Base-by-base conservation (phyloP, 2,113 vertebrate genomes). In the Misgurnus anguillicaudatus region DNA sequence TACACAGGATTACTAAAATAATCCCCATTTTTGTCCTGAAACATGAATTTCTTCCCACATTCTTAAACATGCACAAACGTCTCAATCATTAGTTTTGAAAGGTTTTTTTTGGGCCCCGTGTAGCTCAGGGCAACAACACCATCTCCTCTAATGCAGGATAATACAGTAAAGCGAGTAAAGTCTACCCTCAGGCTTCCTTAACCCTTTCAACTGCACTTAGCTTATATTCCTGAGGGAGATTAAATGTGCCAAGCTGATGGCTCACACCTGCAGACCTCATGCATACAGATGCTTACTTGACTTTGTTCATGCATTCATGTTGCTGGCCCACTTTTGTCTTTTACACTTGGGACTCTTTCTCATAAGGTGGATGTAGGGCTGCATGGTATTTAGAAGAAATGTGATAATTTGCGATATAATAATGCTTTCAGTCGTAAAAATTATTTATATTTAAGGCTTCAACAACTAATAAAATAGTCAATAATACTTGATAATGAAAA, bases 121-220 rank as follows among this genome's bases (percentile, higher is more conserved):
- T 63, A 71, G 62, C 47, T 65, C 82, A 60, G 17, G 57, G 75
- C 63, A 53, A 61, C 68, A 68, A 83, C 61, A 74, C 73, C 83
- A 72, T 64, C 68, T 60, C 31, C 86, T 62, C 73, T 90, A 89
- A 91, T 91, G 87, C 70, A 82, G 85, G 89, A 83, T 88, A 89
- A 90, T 88, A 84, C 89, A 90, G 88, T 72, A 88, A 90, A 88
- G 86, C 82, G 75, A 38, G 80, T 85, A 85, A 86, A 86, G 83
- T 79, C 87, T 83, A 82, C 87, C 85, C 87, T 71, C 89, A 86
- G 87, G 89, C 86, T 89, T 87, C 86, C 83, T 90, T 88, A 90
- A 89, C 88, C 86, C 84, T 84, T 85, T 87, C 68, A 80, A 89
- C 87, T 87, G 87, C 87, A 86, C 89, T 91, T 89, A 87, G 84